Evolutionary conservation across 2,797 vertebrate species (phyloP).

Genomic region (Crenichthys baileyi): DNA sequence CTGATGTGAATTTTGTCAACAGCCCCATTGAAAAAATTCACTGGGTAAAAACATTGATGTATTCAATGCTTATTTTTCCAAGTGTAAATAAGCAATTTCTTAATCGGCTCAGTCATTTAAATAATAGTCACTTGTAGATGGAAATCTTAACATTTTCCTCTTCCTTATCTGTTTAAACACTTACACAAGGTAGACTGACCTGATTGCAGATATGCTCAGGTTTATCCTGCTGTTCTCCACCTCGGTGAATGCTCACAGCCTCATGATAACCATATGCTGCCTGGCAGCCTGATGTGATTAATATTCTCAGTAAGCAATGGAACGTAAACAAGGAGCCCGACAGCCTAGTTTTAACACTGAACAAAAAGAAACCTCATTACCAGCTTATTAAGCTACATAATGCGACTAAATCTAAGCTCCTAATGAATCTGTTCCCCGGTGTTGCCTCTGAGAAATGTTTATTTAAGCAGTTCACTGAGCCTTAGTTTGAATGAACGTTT

Average conservation of each 20-base stretch:
- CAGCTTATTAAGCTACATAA: conserved; percentile 38
- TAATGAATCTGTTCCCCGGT: conserved; percentile 9
- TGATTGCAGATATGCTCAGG: neutral
- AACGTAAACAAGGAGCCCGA: conserved; percentile 34
- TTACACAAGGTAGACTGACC: neutral
- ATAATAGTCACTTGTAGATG: neutral
- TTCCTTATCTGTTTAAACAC: neutral
- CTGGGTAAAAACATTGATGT: neutral
- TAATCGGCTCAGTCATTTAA: neutral
- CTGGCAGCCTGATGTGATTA: conserved; percentile 7
- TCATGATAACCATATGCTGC: conserved; percentile 1
- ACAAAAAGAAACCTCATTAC: conserved; percentile 45
- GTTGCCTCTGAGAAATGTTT: conserved; percentile 25
- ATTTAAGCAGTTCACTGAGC: conserved; percentile 9
- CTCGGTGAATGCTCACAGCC: neutral
- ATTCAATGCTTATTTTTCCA: neutral
- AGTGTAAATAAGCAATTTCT: neutral
- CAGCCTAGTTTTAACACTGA: conserved; percentile 18
- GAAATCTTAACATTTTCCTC: neutral
- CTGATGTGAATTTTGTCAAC: too few species aligned
- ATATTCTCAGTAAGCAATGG: conserved; percentile 17
- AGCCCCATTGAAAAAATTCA: neutral
- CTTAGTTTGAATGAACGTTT: conserved; percentile 31
- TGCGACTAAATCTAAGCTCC: conserved; percentile 32
- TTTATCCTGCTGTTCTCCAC: neutral